Base-by-base conservation (phyloP, 2,113 vertebrate genomes). In the Pyxicephalus adspersus region DNA sequence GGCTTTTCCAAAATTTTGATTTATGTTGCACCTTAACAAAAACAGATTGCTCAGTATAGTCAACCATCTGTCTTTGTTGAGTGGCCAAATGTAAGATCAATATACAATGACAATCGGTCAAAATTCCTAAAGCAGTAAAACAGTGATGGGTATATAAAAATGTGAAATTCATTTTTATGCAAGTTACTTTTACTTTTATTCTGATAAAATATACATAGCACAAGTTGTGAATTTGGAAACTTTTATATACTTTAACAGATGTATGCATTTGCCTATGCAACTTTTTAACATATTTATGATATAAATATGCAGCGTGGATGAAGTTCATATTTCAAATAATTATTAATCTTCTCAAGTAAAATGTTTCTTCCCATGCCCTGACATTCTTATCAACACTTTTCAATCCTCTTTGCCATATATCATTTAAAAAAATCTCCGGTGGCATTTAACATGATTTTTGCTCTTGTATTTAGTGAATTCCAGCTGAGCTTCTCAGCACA, bases 11-110 rank as follows among this genome's bases (percentile, higher is more conserved):
- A 58, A 31, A 34, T 54, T 28, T 74, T 26, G 60, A 58, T 22
- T 9, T 74, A n/a, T 57, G 25, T 29, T 68, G 29, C 25, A 68
- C 52, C 77, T 68, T 45, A 34, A 60, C 31, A 58, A 60, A 23
- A 29, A 68, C 64, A 79, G 64, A 28, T 34, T 79, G 77, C 18
- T 60, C 15, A 25, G 17, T 50, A 60, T 13, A 68, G 17, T 31
- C 28, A 60, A 67, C 77, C 77, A 79, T 60, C 64, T 67, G 64
- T 79, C 54, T 68, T 45, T 34, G 22, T 60, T 25, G 22, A 68
- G 23, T 45, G 45, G 64, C 64, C 77, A 68, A 79, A 7, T 28
- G 22, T 25, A 65, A 78, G 52, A 38, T 26, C 25, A 23, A 61
- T 50, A 52, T 76, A 29, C 15, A 63, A 20, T 38, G 45, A 28